phyloP scores from a whole-genome alignment of 2,888 invertebrate genomes.

The Drosophila falleni region DNA sequence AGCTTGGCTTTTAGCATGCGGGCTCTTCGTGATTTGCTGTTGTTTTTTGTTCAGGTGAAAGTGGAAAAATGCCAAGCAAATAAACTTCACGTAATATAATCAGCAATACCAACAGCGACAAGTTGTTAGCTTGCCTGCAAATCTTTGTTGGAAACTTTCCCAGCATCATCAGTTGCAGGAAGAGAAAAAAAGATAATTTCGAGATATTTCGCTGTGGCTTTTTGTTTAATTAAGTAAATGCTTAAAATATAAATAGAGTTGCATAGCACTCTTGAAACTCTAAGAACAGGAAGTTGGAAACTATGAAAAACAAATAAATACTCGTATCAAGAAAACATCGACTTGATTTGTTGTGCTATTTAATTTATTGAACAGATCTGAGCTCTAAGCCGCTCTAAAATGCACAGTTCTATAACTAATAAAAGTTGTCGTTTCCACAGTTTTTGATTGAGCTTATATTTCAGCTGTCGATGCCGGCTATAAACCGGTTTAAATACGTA shows the following conservation, averaged over 20 bases:
- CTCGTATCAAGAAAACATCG: conserved; percentile 27
- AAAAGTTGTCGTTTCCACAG: conserved; percentile 13
- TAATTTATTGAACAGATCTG: conserved; percentile 44
- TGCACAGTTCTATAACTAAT: conserved; percentile 10
- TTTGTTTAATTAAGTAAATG: conserved; percentile 17
- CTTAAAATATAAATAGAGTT: conserved; percentile 11
- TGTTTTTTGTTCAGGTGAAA: conserved; percentile 55
- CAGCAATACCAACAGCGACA: conserved; percentile 21
- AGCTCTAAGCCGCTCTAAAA: conserved; percentile 23
- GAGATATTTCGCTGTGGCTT: neutral
- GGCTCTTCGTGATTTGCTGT: conserved; percentile 1
- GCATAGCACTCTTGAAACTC: conserved; percentile 26
- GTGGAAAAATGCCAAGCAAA: conserved; percentile 66
- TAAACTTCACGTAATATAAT: conserved; percentile 70
- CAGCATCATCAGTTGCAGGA: conserved; percentile 22
- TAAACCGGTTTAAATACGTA: conserved; percentile 60
- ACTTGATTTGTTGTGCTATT: conserved; percentile 44
- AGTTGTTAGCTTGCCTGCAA: conserved; percentile 49
- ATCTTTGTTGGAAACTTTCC: conserved; percentile 56
- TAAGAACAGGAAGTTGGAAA: conserved; percentile 56
- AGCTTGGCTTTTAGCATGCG: conserved; percentile 16
- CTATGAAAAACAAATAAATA: conserved; percentile 9
- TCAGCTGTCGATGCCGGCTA: conserved; percentile 18
- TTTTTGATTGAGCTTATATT: conserved; percentile 1
- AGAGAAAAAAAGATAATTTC: conserved; percentile 1